Base-by-base conservation (phyloP, 2,113 vertebrate species). In the Ictidomys tridecemlineatus region DNA sequence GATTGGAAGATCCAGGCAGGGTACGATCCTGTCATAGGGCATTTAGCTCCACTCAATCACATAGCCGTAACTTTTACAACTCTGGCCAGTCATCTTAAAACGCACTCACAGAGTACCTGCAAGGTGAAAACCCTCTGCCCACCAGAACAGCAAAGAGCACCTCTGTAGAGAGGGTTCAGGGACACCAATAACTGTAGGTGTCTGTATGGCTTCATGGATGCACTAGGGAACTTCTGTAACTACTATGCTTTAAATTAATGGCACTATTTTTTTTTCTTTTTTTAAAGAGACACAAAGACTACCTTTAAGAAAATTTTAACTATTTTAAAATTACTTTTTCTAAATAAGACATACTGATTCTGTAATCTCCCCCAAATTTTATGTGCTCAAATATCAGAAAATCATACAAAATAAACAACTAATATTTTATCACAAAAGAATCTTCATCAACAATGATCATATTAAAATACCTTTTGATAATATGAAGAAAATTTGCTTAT, bases 311-410 rank as follows among this genome's bases (percentile, higher is more conserved):
- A 85, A 76, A 34, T 63, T 92, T 92, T 32, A 28, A 67, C 32
- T 89, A 67, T 89, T 94, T 90, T 88, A n/a, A 87, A 61, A 74
- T 14, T 53, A 28, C 63, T 65, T 74, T 89, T 90, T 77, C 61
- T 84, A 42, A 94, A n/a, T 67, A 76, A 76, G 45, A 89, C 12
- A 84, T 28, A 89, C 67, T 76, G 34, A 67, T 67, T 89, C 45
- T 30, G 45, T 56, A 24, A 61, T 65, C 30, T 6, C 32, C 0
- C 24, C 0, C 9, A 7, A 65, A 56, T 83, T 42, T 42, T 42
- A 83, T 89, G 30, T 77, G 82, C 45, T 93, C 58, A 76, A 65
- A 65, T 51, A 20, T 9, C 78, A 69, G 58, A 84, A 76, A 77
- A 67, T 39, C n/a, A 89, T 58, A 58, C 20, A 22, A 58, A 24